phyloP scores from a whole-genome alignment of 2,797 vertebrate species.

The Synanceia verrucosa region DNA sequence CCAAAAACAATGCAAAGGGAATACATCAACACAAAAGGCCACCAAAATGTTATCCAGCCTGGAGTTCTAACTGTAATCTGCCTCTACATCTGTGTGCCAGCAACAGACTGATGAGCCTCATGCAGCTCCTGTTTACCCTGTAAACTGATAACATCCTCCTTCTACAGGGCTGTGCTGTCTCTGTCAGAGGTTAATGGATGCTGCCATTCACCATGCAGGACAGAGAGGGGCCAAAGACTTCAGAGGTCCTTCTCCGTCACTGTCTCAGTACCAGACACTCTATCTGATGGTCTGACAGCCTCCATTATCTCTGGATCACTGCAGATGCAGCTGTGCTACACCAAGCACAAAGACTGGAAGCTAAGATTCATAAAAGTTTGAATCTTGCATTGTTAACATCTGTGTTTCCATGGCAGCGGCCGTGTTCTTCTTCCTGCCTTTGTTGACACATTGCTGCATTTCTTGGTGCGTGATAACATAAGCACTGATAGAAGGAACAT shows the following conservation, averaged over 20 bases:
- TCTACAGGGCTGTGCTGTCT: slow-evolving; percentile 14
- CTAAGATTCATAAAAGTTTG: not conserved
- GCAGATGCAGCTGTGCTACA: slow-evolving; percentile 13
- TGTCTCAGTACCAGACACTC: slow-evolving; percentile 9
- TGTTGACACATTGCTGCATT: not conserved
- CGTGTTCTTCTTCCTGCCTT: not conserved
- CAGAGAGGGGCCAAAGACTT: not conserved
- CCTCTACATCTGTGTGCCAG: not conserved
- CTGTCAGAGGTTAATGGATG: slow-evolving; percentile 54
- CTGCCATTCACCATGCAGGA: slow-evolving; percentile 48
- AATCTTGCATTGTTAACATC: not conserved
- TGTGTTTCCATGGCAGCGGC: not conserved
- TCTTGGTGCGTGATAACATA: not conserved
- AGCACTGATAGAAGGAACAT: too few species aligned
- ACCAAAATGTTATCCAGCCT: not conserved
- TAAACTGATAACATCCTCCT: slow-evolving; percentile 36
- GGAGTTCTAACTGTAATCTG: not conserved
- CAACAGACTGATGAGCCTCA: not conserved
- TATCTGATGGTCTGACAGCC: slow-evolving; percentile 16
- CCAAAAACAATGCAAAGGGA: too few species aligned
- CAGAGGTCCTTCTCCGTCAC: slow-evolving; percentile 7
- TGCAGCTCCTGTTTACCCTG: slow-evolving; percentile 33
- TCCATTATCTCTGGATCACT: slow-evolving; percentile 9
- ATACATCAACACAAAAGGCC: not conserved
- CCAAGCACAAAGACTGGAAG: not conserved